Evolutionary conservation across 2,797 vertebrate species (phyloP), one percentile per base, ranked within the genome.

Genomic region (Cottoperca gobio): DNA sequence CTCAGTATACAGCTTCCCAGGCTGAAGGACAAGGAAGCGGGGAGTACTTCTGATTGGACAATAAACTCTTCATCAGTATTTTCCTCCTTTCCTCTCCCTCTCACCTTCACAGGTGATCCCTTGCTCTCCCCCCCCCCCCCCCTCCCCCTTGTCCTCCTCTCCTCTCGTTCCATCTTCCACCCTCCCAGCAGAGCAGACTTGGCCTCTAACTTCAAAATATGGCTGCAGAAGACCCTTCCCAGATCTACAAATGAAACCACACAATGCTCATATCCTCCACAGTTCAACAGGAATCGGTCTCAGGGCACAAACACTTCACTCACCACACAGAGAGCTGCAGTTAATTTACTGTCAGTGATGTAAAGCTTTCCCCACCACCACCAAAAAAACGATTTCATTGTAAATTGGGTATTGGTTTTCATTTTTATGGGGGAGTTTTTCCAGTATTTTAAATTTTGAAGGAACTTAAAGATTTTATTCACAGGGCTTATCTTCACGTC

Each of bases 361-460:
- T 48, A 37, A 50, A 53, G 33, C 42, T 55, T 28, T 55, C 13
- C 46, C 7, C 23, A n/a, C n/a, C 43, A 40, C 43, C 55, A 28
- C 23, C 28, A 31, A 55, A 57, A 71, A 4, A 48, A 71, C 21
- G 16, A 43, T 63, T 50, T 68, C 61, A 49, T 59, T 39, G 40
- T 40, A 39, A 54, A 78, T 78, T 53, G 21, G 73, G 52, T 57
- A 8, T 16, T 9, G 14, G 2, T 81, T 71, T 81, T 26, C 9
- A 39, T 55, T 76, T 77, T 67, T 49, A 48, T n/a, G 28, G 0
- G 14, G 57, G 42, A 11, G 8, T 39, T 54, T 82, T 73, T 50
- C 58, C 6, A n/a, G 1, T 76, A 42, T 84, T 81, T 68, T 5
- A 65, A 31, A 67, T 70, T 85, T 76, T 81, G 76, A 84, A 85